Conservation (phyloP, 2,113 vertebrate genomes). For the Callopanchax toddi region DNA sequence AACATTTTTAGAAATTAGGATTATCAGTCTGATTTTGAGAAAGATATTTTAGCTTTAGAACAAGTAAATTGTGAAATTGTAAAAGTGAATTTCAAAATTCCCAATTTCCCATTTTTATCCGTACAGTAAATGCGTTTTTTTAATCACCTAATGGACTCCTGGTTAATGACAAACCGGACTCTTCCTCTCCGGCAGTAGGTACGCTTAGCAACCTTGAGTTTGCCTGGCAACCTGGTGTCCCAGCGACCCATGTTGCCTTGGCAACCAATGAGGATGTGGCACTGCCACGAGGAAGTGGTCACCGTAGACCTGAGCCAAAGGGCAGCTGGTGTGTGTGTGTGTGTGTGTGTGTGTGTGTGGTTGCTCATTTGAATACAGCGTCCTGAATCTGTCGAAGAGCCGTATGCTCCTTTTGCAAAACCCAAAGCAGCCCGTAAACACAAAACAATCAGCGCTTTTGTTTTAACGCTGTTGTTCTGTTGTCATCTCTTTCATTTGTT, state of each 20-base stretch:
- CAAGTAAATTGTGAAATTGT: no score
- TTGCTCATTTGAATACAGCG: conserved; percentile 99
- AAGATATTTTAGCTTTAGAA: no score
- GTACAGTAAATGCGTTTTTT: not conserved
- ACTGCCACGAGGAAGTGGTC: conserved; percentile 83
- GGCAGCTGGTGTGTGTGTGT: conserved; percentile 72
- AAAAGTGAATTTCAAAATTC: no score
- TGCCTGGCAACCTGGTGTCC: conserved; percentile 67
- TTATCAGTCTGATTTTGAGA: no score
- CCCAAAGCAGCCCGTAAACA: conserved; percentile 97
- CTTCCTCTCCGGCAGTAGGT: conserved; percentile 36
- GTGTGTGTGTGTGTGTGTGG: conserved; percentile 55
- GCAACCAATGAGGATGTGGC: conserved; percentile 74
- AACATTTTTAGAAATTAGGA: no score
- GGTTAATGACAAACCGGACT: conserved; percentile 37
- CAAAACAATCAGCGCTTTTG: conserved; percentile 95
- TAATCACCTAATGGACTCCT: conserved; percentile 13
- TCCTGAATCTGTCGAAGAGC: conserved; percentile 96
- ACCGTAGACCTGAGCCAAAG: conserved; percentile 84
- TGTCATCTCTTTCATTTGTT: conserved; percentile 71
- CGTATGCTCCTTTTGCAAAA: conserved; percentile 94
- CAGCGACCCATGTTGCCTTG: conserved; percentile 58
- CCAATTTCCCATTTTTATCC: no score
- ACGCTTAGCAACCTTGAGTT: conserved; percentile 64
- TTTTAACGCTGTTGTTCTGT: conserved; percentile 86